These are phyloP conservation scores for Amblyjoppa fuscipennis DNA, from an alignment of 2,888 invertebrate genomes.

Conservation along the genomic window DNA sequence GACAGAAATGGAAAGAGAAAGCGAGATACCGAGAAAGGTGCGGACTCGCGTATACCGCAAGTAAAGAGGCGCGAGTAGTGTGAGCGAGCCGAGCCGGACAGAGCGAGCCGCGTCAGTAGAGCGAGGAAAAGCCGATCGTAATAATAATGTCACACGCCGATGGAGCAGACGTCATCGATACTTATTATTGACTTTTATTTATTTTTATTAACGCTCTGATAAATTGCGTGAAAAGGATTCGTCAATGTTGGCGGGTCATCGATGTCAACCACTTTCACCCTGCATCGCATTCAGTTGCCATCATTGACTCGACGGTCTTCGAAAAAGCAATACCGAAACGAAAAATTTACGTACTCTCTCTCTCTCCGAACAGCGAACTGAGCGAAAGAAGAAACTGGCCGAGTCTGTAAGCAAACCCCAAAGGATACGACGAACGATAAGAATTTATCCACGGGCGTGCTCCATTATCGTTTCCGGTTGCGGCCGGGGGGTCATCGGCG, in stretches of 20 bases:
- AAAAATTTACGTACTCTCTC: background rate
- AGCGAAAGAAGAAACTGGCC: slow-evolving; percentile 17
- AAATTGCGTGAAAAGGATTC: background rate
- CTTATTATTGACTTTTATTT: background rate
- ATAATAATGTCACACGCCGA: slow-evolving; percentile 14
- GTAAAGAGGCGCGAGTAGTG: slow-evolving; percentile 35
- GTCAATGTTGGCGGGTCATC: no score
- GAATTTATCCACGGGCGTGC: slow-evolving; percentile 57
- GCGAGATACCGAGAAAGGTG: slow-evolving; percentile 55
- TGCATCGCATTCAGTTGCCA: no score
- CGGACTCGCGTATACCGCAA: slow-evolving; percentile 54
- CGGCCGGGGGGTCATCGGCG: slow-evolving; percentile 26
- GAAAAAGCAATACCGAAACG: background rate
- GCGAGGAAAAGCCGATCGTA: slow-evolving; percentile 12
- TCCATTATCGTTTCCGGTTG: slow-evolving; percentile 66
- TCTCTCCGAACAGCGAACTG: background rate
- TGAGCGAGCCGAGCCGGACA: background rate
- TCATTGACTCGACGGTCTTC: background rate
- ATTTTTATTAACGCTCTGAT: background rate
- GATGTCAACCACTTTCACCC: no score
- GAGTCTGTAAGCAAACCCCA: slow-evolving; percentile 43
- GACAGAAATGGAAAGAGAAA: slow-evolving; percentile 42
- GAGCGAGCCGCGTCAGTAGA: slow-evolving; percentile 72
- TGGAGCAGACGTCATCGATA: background rate
- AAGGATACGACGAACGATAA: slow-evolving; percentile 54